Percentiles rank a stretch among this genome's conserved stretches.
These are phyloP conservation scores for Fopius arisanus DNA, from an alignment of 1,140 invertebrate genomes.

Conservation along the genomic window DNA sequence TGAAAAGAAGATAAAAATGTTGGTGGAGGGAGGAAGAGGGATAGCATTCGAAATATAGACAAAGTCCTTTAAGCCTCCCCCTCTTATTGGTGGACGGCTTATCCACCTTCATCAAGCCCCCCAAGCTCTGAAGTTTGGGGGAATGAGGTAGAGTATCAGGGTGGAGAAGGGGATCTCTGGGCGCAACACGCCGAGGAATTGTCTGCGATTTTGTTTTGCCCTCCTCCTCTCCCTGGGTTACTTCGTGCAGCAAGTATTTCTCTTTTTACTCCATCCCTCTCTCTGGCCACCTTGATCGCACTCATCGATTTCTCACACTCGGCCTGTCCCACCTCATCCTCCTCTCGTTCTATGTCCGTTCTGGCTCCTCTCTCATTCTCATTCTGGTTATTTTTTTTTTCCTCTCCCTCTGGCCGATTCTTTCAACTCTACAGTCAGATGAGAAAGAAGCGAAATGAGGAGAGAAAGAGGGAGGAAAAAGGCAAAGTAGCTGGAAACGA, in stretches of 20 bases:
- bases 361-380: slow-evolving; percentile 23
- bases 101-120: slow-evolving; percentile 54
- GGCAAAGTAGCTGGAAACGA: slow-evolving; percentile 27
- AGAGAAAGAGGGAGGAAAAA: no score
- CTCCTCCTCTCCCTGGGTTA: slow-evolving; percentile 13
- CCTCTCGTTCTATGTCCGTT: slow-evolving; percentile 12
- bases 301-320: slow-evolving; percentile 65
- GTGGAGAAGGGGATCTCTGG: slow-evolving; percentile 19
- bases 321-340: slow-evolving; percentile 20
- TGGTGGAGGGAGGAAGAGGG: neutral
- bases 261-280: slow-evolving; percentile 7
- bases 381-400: slow-evolving; percentile 26
- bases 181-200: slow-evolving; percentile 49
- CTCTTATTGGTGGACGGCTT: slow-evolving; percentile 35
- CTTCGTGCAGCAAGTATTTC: slow-evolving; percentile 11
- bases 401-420: neutral
- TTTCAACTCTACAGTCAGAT: slow-evolving; percentile 9
- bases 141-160: neutral
- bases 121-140: slow-evolving; percentile 14
- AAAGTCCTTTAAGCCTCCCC: neutral
- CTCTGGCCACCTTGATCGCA: slow-evolving; percentile 53
- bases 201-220: slow-evolving; percentile 58
- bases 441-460: slow-evolving; percentile 9
- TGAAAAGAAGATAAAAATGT: slow-evolving; percentile 2
- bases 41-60: slow-evolving; percentile 22